Conservation (phyloP, 2,113 vertebrate species). For the Engystomops pustulosus region DNA sequence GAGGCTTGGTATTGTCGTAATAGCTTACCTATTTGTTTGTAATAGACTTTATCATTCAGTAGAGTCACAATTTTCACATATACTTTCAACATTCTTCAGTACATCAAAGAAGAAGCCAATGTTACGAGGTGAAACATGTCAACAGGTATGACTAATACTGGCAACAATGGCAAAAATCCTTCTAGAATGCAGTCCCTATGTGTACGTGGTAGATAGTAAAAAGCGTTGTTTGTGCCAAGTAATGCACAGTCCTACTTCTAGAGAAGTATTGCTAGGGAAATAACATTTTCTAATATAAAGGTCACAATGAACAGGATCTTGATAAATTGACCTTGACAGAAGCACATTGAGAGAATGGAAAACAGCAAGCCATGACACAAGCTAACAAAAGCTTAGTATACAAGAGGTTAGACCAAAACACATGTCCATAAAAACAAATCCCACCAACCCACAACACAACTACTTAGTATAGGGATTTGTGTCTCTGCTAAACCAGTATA, state of each 20-base stretch:
- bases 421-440: neutral
- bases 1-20: neutral
- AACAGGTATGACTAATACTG: slow-evolving; percentile 48
- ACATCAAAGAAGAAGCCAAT: slow-evolving; percentile 36
- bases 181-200: slow-evolving; percentile 37
- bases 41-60: slow-evolving; percentile 13
- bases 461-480: too few species aligned
- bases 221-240: slow-evolving; percentile 65
- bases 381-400: slow-evolving; percentile 41
- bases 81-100: slow-evolving; percentile 14
- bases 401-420: neutral
- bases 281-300: slow-evolving; percentile 71
- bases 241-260: slow-evolving; percentile 67
- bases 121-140: slow-evolving; percentile 49
- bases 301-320: slow-evolving; percentile 66
- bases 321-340: slow-evolving; percentile 72
- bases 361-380: slow-evolving; percentile 68
- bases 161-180: slow-evolving; percentile 33
- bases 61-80: neutral
- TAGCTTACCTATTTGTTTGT: neutral
- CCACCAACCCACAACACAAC: neutral
- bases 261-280: slow-evolving; percentile 64
- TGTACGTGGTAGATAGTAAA: slow-evolving; percentile 65
- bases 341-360: slow-evolving; percentile 63
- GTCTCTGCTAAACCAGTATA: too few species aligned